phyloP scores from a whole-genome alignment of 2,113 vertebrate species.

The Holacanthus passer region DNA sequence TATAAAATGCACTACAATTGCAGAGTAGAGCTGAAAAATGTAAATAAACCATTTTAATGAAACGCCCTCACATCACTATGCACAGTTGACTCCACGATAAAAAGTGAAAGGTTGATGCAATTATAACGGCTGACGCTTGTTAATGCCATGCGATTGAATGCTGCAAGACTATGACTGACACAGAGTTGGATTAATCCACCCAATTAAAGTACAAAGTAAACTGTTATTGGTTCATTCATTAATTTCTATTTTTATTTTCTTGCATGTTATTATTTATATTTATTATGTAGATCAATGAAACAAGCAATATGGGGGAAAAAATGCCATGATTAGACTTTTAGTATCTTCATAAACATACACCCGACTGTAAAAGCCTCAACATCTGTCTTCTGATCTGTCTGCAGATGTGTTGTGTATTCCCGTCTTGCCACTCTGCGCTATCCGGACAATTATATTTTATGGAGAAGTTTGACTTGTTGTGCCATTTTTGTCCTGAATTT shows the following conservation, averaged over 20 bases:
- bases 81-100: background rate
- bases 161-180: background rate
- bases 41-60: background rate
- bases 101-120: background rate
- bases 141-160: background rate
- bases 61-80: background rate
- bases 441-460: background rate
- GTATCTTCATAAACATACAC: background rate
- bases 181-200: background rate
- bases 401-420: too few species aligned
- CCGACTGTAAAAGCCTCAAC: background rate
- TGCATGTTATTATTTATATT: background rate
- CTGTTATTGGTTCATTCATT: too few species aligned
- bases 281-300: background rate
- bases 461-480: background rate
- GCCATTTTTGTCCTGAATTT: background rate
- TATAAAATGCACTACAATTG: background rate
- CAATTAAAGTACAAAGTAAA: too few species aligned
- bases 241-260: too few species aligned
- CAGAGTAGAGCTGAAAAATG: background rate
- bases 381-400: background rate
- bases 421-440: background rate
- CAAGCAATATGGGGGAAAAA: too few species aligned
- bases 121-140: background rate
- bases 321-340: background rate